Percentiles rank a stretch among this genome's conserved stretches.
Conservation (phyloP, 2,888 invertebrate genomes). For the Monoplex corrugatus region DNA sequence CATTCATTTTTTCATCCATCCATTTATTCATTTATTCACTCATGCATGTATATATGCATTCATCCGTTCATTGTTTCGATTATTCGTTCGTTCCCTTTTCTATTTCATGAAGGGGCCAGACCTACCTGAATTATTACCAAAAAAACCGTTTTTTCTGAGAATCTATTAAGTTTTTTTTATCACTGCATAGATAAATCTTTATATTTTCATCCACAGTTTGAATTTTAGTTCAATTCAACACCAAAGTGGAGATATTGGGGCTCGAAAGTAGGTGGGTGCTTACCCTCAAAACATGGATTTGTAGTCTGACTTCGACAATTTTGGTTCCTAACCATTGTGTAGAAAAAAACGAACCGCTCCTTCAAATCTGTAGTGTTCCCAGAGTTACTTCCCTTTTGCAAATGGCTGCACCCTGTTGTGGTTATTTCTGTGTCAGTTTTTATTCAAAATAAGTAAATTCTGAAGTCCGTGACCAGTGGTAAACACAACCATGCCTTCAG, state of each 20-base stretch:
- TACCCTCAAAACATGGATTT: background rate
- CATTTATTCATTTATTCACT: too few species aligned
- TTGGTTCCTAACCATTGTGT: background rate
- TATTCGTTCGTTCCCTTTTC: too few species aligned
- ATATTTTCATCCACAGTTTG: background rate
- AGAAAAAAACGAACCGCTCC: background rate
- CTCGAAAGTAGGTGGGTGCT: background rate
- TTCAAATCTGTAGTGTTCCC: background rate
- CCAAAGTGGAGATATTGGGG: background rate
- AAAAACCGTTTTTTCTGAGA: too few species aligned
- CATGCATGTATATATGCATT: too few species aligned
- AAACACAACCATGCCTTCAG: background rate
- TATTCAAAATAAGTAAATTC: background rate
- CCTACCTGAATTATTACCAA: too few species aligned
- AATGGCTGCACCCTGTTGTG: background rate
- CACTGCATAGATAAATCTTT: background rate
- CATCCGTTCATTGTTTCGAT: too few species aligned
- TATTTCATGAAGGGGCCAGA: too few species aligned
- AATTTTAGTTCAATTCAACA: background rate
- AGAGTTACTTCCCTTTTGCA: background rate
- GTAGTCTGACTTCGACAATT: background rate
- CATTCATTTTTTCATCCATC: too few species aligned
- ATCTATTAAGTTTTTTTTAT: too few species aligned
- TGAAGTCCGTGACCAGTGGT: background rate
- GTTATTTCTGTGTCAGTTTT: background rate